These are phyloP conservation scores for Falco peregrinus DNA, from an alignment of 2,797 vertebrate genomes.

Conservation along the genomic window DNA sequence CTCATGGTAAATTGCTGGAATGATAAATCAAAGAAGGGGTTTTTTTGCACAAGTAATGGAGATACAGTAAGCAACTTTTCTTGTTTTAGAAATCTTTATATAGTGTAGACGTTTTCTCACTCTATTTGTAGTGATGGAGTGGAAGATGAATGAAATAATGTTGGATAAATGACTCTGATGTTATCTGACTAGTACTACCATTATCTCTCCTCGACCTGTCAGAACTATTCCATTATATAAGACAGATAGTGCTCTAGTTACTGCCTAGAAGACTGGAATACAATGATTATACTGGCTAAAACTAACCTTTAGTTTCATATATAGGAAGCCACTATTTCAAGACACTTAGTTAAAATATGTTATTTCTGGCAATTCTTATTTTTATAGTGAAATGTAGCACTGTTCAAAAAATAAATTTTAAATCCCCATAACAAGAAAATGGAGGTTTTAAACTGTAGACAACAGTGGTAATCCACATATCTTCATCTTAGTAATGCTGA, in stretches of 20 bases:
- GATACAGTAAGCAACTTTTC: constrained; percentile 61
- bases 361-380: constrained; percentile 19
- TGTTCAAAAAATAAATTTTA: neutral
- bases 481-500: neutral
- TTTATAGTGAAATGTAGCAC: neutral
- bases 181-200: constrained; percentile 73
- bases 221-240: constrained; percentile 58
- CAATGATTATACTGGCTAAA: constrained; percentile 3
- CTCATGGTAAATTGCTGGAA: constrained; percentile 47
- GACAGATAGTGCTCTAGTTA: constrained; percentile 46
- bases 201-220: constrained; percentile 56
- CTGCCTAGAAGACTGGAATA: neutral
- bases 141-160: constrained; percentile 75
- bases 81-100: constrained; percentile 68
- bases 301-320: constrained; percentile 21
- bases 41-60: constrained; percentile 39
- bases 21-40: neutral
- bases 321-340: constrained; percentile 4
- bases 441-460: neutral
- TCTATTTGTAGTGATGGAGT: constrained; percentile 67
- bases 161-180: constrained; percentile 69
- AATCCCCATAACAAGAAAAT: neutral
- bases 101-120: constrained; percentile 66
- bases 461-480: neutral
- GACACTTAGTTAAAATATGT: constrained; percentile 35